Conservation (phyloP, 2,797 vertebrate species). For the Chaenodraco wilsoni region DNA sequence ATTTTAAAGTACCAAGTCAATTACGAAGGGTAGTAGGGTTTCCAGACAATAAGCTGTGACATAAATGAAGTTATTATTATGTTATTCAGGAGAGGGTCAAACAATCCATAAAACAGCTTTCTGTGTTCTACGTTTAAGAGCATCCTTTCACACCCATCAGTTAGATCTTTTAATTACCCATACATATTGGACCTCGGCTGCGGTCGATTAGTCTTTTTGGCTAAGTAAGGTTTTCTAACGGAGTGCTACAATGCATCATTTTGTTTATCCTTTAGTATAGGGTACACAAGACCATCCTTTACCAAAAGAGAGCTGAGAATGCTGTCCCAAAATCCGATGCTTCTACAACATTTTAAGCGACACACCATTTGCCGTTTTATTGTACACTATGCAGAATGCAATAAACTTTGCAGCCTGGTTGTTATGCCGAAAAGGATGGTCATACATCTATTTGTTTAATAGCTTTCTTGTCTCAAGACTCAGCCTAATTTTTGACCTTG, state of each 20-base stretch:
- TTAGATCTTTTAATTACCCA: background rate
- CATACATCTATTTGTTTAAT: background rate
- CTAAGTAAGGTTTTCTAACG: no score
- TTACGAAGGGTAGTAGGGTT: background rate
- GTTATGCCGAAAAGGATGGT: background rate
- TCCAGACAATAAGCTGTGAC: background rate
- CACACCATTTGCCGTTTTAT: no score
- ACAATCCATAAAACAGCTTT: background rate
- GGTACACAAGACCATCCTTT: no score
- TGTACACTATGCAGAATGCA: no score
- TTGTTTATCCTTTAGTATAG: no score
- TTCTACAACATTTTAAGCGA: no score
- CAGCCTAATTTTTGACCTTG: background rate
- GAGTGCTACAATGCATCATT: no score
- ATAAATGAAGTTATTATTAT: background rate
- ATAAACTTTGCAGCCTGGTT: background rate
- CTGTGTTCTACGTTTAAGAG: conserved; percentile 1
- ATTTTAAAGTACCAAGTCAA: conserved; percentile 9
- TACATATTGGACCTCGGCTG: background rate
- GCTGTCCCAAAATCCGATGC: no score
- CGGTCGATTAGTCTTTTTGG: no score
- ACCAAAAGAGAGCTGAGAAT: no score
- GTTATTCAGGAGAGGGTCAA: conserved; percentile 4
- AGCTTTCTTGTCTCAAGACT: background rate
- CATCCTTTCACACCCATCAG: background rate